Base-by-base conservation (phyloP, 1,140 invertebrate species). In the Nephila pilipes region DNA sequence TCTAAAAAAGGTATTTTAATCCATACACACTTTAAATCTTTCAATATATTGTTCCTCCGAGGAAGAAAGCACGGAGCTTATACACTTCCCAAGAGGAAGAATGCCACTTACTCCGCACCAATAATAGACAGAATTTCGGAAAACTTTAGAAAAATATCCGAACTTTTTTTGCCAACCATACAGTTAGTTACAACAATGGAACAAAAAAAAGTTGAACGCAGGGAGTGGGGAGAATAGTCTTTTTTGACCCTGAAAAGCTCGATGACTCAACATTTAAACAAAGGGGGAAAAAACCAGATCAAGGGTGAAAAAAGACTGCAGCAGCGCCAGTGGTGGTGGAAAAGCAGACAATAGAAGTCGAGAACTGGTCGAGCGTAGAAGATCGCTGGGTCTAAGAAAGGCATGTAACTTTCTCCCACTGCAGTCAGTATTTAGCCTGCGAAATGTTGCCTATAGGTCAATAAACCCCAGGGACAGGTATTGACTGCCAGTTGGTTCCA, bases 341-440 rank as follows among this genome's bases (percentile, higher is more conserved):
- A 90, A 81, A 90, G 58, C 89, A 83, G 79, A 91, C 89, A 91
- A 91, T 91, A 65, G 89, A 36, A 18, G 57, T 46, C 79, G 75
- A 65, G 83, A 91, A 91, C 89, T 91, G 89, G 89, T 91, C 79
- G 54, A 29, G 69, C 55, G 25, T 36, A 85, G 79, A 80, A 25
- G 89, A 89, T 89, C 87, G 69, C 16, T 38, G 87, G n/a, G 63
- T 32, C 29, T 57, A 46, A 83, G 63, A 63, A 80, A 58, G 83
- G 83, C n/a, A 85, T 85, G 79, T n/a, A 58, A 83, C 75, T 58
- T 83, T 81, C 89, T 91, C 75, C 89, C 69, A 89, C 69, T 36
- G 87, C 14, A 75, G 85, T 46, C 46, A 46, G 75, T 14, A 75
- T 83, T n/a, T n/a, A 80, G 54, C 83, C 54, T 36, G 25, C 65